A percentile compares a stretch with the other conserved stretches of the same genome.
These are phyloP conservation scores for Rana temporaria DNA, from an alignment of 2,113 vertebrate genomes.

Conservation along the genomic window DNA sequence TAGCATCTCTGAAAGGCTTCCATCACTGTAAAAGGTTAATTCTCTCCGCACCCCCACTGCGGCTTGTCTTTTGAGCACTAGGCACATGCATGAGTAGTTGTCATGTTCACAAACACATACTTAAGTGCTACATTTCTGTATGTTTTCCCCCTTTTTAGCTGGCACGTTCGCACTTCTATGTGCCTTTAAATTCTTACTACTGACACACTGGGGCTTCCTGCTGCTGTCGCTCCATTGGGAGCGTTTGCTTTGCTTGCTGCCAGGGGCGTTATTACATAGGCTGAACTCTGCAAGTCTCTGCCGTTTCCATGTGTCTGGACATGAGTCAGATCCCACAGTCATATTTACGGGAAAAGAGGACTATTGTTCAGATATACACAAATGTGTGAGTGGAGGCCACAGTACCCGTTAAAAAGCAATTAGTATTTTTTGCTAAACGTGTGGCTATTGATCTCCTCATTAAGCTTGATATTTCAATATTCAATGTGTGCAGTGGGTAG, in stretches of 20 bases:
- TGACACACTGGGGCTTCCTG: background rate
- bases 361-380: slow-evolving; percentile 18
- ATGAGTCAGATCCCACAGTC: slow-evolving; percentile 36
- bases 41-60: no score
- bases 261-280: background rate
- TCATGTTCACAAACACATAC: background rate
- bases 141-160: background rate
- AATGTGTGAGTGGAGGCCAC: background rate
- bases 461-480: no score
- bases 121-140: background rate
- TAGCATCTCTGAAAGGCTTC: background rate
- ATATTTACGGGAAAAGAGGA: slow-evolving; percentile 32
- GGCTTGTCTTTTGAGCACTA: background rate
- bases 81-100: background rate
- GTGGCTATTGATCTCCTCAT: no score
- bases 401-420: no score
- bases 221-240: background rate
- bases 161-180: background rate
- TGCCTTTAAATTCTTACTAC: background rate
- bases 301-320: slow-evolving; percentile 10
- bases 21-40: background rate
- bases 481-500: no score
- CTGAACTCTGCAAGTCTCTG: background rate
- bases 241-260: background rate
- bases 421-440: no score